Base-by-base conservation (phyloP, 2,888 invertebrate genomes). In the Drosophila merina region DNA sequence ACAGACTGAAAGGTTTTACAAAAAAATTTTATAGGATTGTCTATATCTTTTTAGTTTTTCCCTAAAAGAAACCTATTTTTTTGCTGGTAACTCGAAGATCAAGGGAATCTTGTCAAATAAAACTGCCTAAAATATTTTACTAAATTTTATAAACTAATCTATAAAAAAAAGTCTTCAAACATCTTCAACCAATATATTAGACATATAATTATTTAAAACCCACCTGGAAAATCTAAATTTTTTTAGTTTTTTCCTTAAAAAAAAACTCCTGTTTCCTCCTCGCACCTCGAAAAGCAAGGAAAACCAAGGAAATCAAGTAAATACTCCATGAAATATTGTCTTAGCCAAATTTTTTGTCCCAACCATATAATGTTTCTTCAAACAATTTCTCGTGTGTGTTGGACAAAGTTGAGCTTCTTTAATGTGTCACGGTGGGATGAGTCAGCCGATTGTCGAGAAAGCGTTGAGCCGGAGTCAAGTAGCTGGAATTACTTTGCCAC, bases 371-470 rank as follows among this genome's bases (percentile, higher is more conserved):
- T 30, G 5, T 25, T 33, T 26, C 36, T 26, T 14, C 20, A 14
- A 31, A 33, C 12, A 33, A 20, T 40, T 33, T 57, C n/a, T 10
- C 20, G 8, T n/a, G 14, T 42, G 45, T 40, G 30, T 26, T 31
- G 26, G 56, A 12, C 14, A 40, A 25, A 26, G 38, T 42, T 42
- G 40, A 12, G 49, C 66, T 50, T 67, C 55, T 66, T 66, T 66
- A 66, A 67, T 66, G 67, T 68, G 70, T 70, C 68, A 75, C 71
- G 64, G 57, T 50, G 71, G 67, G 78, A 76, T 81, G 80, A 78
- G 74, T 80, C 63, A 68, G 57, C 38, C 28, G 28, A 28, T 28
- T 31, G 51, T 47, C 78, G 80, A 84, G 80, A 81, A 81, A 81
- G 80, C 81, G 80, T 84, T 74, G 69, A 71, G 51, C 14, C 25